A percentile compares a stretch with the other conserved stretches of the same genome.
These are phyloP conservation scores for Pterophyllum scalare DNA, from an alignment of 2,113 vertebrate species.

Conservation along the genomic window DNA sequence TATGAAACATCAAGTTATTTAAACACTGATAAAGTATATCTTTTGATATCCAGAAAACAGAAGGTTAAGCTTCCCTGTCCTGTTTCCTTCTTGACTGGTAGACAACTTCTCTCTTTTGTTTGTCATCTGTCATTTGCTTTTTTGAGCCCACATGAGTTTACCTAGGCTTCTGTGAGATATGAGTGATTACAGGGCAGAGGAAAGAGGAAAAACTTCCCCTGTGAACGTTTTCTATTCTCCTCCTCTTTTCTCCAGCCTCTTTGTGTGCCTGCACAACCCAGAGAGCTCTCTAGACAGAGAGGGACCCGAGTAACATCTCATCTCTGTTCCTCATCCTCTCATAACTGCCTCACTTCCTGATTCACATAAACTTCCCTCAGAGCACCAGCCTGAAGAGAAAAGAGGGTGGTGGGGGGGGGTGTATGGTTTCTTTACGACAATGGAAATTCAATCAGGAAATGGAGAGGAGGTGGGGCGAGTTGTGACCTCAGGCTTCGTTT, in stretches of 20 bases:
- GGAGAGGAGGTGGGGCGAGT: conserved; percentile 71
- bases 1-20: neutral
- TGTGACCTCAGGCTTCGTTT: conserved; percentile 57
- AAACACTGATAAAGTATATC: neutral
- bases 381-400: conserved; percentile 38
- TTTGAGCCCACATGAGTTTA: conserved; percentile 44
- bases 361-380: conserved; percentile 61
- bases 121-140: conserved; percentile 24
- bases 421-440: conserved; percentile 80
- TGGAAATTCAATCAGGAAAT: conserved; percentile 87
- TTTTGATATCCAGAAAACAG: neutral
- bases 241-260: conserved; percentile 46
- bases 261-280: conserved; percentile 9
- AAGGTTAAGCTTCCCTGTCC: neutral
- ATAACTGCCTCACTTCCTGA: conserved; percentile 21
- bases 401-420: conserved; percentile 16
- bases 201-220: conserved; percentile 40
- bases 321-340: conserved; percentile 20
- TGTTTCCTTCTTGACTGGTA: neutral
- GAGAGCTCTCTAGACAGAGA: conserved; percentile 37
- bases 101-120: neutral
- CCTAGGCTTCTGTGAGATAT: conserved; percentile 21
- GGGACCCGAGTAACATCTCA: conserved; percentile 22
- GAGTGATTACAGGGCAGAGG: conserved; percentile 67
- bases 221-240: conserved; percentile 57